Conservation (phyloP, 2,113 vertebrate genomes). For the Neolamprologus modestus region DNA sequence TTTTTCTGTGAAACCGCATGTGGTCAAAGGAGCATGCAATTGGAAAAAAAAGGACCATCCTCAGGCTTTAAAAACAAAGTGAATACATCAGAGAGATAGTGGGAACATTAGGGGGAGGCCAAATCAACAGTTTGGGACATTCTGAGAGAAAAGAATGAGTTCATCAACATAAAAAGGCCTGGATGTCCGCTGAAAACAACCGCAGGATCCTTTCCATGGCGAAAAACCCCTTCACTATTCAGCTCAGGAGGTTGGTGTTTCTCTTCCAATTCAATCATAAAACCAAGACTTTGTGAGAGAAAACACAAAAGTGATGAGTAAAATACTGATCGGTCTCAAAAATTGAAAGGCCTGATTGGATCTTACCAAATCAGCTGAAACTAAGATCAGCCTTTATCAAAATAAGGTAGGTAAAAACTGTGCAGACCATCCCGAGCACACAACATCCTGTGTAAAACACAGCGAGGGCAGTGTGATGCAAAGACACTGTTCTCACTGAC, state of each 20-base stretch:
- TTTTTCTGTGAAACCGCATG: neutral
- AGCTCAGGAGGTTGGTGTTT: neutral
- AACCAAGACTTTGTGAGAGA: neutral
- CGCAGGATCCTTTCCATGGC: neutral
- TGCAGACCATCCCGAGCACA: neutral
- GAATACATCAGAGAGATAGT: neutral
- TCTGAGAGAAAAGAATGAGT: neutral
- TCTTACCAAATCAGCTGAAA: neutral
- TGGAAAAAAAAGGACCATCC: neutral
- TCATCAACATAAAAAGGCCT: neutral
- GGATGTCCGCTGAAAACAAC: neutral
- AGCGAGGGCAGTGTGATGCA: neutral
- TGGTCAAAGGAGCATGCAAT: neutral
- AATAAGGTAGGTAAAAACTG: neutral
- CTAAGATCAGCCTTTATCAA: neutral
- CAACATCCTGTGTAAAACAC: neutral
- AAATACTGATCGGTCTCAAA: neutral
- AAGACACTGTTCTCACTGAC: rapidly evolving
- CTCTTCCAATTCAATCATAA: neutral
- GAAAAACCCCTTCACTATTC: neutral
- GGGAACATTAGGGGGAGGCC: neutral
- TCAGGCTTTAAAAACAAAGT: neutral
- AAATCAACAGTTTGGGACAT: neutral
- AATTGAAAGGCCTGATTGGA: neutral
- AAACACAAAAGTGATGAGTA: neutral